Conservation (phyloP, 2,888 invertebrate species). For the Tillus elongatus region DNA sequence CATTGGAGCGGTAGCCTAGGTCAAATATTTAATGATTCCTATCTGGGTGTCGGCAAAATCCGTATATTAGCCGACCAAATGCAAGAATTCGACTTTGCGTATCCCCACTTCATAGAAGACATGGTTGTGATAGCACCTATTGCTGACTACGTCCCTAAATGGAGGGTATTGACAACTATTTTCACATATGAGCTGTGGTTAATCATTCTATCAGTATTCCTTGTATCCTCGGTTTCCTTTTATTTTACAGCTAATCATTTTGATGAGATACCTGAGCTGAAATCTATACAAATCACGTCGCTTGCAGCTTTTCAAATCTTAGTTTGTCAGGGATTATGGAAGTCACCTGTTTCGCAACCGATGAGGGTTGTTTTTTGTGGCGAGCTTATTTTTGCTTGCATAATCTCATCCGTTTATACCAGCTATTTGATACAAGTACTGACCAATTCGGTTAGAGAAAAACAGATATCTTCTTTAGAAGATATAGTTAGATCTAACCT, state of each 20-base stretch:
- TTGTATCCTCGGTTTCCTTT: slow-evolving; percentile 23
- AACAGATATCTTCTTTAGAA: slow-evolving; percentile 46
- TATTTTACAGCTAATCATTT: slow-evolving; percentile 11
- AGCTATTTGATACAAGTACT: slow-evolving; percentile 52
- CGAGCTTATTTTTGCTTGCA: slow-evolving; percentile 46
- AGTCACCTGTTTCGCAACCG: slow-evolving; percentile 44
- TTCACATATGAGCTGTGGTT: slow-evolving; percentile 46
- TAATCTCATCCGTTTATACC: slow-evolving; percentile 49
- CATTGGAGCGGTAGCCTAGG: slow-evolving; percentile 48
- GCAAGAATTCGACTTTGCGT: slow-evolving; percentile 48
- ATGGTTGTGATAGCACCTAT: slow-evolving; percentile 52
- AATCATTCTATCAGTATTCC: slow-evolving; percentile 40
- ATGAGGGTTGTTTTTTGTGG: slow-evolving; percentile 48
- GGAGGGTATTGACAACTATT: slow-evolving; percentile 47
- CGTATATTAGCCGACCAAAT: slow-evolving; percentile 50
- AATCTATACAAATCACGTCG: slow-evolving; percentile 12
- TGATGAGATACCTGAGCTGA: slow-evolving; percentile 12
- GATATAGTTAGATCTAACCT: slow-evolving; percentile 44
- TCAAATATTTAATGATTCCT: slow-evolving; percentile 38
- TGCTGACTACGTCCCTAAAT: slow-evolving; percentile 45
- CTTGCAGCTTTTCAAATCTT: slow-evolving; percentile 26
- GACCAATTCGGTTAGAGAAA: slow-evolving; percentile 45
- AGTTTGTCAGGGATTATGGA: slow-evolving; percentile 44
- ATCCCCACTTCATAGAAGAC: slow-evolving; percentile 47
- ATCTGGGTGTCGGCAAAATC: slow-evolving; percentile 52